Conservation (phyloP, 2,888 invertebrate genomes). For the Dynastes grantii region DNA sequence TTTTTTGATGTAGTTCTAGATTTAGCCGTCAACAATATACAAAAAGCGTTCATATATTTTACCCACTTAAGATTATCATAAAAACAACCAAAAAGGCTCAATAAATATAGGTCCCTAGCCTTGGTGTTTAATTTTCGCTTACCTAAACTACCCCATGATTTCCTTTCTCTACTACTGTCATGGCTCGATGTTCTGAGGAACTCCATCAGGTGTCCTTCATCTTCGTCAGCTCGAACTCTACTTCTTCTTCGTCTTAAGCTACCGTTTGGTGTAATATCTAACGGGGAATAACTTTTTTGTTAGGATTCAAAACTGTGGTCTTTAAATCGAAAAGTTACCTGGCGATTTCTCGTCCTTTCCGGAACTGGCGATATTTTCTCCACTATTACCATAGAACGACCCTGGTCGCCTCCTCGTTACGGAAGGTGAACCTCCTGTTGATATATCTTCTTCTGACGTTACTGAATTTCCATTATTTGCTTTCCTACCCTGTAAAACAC, state of each 20-base stretch:
- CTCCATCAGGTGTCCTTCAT: conserved; percentile 90
- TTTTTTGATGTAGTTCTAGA: no score
- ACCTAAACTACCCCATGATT: conserved; percentile 90
- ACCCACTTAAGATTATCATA: no score
- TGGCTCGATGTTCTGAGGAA: conserved; percentile 86
- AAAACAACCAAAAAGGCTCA: no score
- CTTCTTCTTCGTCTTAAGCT: conserved; percentile 87
- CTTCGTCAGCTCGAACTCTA: conserved; percentile 86
- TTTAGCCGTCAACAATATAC: no score
- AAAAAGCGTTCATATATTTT: no score
- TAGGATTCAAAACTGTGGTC: neutral
- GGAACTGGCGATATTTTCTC: conserved; percentile 60
- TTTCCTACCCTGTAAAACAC: conserved; percentile 61
- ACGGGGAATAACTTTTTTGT: neutral
- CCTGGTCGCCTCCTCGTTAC: conserved; percentile 79
- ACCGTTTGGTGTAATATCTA: conserved; percentile 91
- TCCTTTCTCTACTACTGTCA: conserved; percentile 82
- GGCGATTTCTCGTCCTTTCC: conserved; percentile 74
- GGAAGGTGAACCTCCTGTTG: conserved; percentile 78
- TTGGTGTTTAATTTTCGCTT: conserved; percentile 57
- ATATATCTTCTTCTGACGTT: conserved; percentile 77
- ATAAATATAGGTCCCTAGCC: neutral
- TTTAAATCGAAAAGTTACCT: conserved; percentile 64
- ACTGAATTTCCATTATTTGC: conserved; percentile 71
- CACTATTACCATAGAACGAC: conserved; percentile 74